Evolutionary conservation across 1,140 invertebrate genomes (phyloP).

Genomic region (Ylistrum balloti): DNA sequence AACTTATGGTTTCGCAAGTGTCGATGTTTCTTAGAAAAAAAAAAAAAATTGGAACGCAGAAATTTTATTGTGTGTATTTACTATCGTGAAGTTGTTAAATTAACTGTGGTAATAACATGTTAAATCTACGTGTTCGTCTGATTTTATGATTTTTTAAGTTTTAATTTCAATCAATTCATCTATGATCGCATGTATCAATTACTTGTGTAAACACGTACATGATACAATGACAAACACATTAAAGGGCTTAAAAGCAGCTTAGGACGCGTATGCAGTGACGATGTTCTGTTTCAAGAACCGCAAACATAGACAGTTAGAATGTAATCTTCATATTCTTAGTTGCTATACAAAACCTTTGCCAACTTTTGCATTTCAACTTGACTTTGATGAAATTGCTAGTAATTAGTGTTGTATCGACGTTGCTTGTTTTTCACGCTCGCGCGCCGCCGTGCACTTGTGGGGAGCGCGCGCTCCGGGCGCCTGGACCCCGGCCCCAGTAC

Average conservation of each 20-base stretch:
- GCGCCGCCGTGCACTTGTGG: slow-evolving; percentile 15
- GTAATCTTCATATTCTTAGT: not conserved
- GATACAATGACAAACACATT: not conserved
- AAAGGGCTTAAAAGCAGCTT: not conserved
- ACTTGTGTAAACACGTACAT: not conserved
- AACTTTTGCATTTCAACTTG: not conserved
- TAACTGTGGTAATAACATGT: too few relatives aligned
- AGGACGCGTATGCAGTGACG: not conserved
- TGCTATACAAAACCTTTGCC: not conserved
- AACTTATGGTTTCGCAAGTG: too few relatives aligned
- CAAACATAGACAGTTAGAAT: not conserved
- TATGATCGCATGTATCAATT: too few relatives aligned
- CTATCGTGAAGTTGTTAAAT: too few relatives aligned
- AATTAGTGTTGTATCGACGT: slow-evolving; percentile 12
- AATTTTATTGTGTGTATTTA: too few relatives aligned
- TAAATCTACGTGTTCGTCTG: too few relatives aligned
- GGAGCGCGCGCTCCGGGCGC: slow-evolving; percentile 13
- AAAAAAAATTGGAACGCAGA: too few relatives aligned
- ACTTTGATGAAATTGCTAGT: slow-evolving; percentile 16
- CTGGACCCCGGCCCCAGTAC: not conserved
- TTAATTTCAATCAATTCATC: too few relatives aligned
- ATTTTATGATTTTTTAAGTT: too few relatives aligned
- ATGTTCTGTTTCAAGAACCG: not conserved
- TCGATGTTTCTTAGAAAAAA: too few relatives aligned
- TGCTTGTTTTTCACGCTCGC: slow-evolving; percentile 19